Conservation (phyloP, 2,113 vertebrate genomes). For the Syngnathoides biaculeatus region DNA sequence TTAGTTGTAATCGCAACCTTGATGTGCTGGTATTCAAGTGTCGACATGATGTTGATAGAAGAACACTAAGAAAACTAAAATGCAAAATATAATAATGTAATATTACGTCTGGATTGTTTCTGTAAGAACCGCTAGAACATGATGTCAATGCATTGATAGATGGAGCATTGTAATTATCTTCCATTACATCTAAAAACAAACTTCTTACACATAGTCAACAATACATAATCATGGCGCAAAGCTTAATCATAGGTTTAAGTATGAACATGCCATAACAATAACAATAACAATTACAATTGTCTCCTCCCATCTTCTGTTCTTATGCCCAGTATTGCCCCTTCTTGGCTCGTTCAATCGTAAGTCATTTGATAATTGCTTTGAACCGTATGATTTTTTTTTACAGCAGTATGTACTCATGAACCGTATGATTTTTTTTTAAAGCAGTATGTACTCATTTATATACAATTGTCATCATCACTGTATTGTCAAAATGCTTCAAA, state of each 20-base stretch:
- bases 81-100: no score
- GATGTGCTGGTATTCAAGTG: no score
- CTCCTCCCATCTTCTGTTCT: no score
- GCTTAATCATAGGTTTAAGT: not conserved
- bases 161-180: not conserved
- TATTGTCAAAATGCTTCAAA: not conserved
- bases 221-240: not conserved
- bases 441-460: not conserved
- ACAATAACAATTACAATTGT: no score
- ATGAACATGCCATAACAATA: not conserved
- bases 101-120: not conserved
- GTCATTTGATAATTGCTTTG: not conserved
- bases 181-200: not conserved
- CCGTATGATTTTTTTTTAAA: not conserved
- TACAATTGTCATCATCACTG: not conserved
- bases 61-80: no score
- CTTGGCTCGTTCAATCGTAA: no score
- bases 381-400: not conserved
- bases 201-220: not conserved
- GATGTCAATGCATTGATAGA: not conserved
- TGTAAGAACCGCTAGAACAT: not conserved
- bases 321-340: no score
- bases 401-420: no score
- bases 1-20: no score
- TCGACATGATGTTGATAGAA: no score